These are phyloP conservation scores for Panorpa germanica DNA, from an alignment of 2,888 invertebrate species.

Conservation along the genomic window DNA sequence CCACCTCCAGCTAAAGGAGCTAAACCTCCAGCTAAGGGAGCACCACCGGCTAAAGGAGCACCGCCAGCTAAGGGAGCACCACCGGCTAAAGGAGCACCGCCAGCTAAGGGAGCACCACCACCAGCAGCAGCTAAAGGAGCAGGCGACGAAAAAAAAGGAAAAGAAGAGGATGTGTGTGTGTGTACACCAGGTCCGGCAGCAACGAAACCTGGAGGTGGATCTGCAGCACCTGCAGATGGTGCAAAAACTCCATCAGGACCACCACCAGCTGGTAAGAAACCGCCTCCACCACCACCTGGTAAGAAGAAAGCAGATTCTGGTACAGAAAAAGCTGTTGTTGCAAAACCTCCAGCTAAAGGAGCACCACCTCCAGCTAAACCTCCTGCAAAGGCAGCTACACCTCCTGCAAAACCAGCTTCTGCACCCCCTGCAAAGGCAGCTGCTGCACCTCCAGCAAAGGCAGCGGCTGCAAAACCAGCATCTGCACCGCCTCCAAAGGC, in stretches of 20 bases:
- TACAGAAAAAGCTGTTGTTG: constrained; percentile 21
- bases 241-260: not conserved
- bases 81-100: not conserved
- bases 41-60: not conserved
- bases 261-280: constrained; percentile 17
- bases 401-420: too few relatives aligned
- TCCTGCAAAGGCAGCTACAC: too few relatives aligned
- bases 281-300: constrained; percentile 22
- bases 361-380: constrained; percentile 22
- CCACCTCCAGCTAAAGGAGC: too few relatives aligned
- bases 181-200: not conserved
- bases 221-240: too few relatives aligned
- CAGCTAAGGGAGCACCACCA: not conserved
- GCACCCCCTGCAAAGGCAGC: too few relatives aligned
- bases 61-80: not conserved
- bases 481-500: too few relatives aligned
- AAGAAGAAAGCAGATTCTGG: constrained; percentile 24
- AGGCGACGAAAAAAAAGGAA: not conserved
- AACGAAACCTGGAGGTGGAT: not conserved
- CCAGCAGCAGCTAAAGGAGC: not conserved
- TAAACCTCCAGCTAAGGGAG: too few relatives aligned
- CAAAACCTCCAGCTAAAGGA: constrained; percentile 21
- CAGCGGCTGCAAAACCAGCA: too few relatives aligned
- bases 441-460: too few relatives aligned
- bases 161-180: not conserved